Base-by-base conservation (phyloP, 92 coral and sea anemone species). In the Epizoanthus illoricatus region DNA sequence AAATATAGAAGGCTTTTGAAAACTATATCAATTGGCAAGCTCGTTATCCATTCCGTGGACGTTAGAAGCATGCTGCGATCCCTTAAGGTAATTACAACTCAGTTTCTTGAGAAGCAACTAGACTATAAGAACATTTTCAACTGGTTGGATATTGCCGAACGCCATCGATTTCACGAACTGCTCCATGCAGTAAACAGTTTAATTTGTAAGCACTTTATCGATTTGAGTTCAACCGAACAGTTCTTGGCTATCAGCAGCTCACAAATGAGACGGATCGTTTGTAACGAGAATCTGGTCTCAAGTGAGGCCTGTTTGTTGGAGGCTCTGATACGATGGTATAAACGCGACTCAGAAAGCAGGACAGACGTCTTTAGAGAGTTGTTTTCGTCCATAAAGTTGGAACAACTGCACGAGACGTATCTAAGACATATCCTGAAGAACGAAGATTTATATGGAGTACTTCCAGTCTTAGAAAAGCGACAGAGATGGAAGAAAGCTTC, bases 81-180 rank as follows among this genome's bases (percentile, higher is more conserved):
- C 23, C 73, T 69, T 16, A 39, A 69, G 41, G 55, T 69, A 69
- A 69, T 42, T 69, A 47, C 18, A 18, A 69, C 73, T 5, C 73
- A 16, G 55, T 69, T 69, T 69, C 23, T 69, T n/a, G 73, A 69
- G 73, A 69, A 69, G n/a, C 73, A 45, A 69, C n/a, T 69, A 11
- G 73, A 69, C 17, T 36, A 5, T 20, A 39, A 69, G 73, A 12
- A 69, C 52, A 18, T 69, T 33, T 69, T 69, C 55, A 36, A 69
- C 8, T 69, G 73, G 73, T 10, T 69, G 49, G 73, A 69, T 36
- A 33, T 69, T 69, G 73, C 73, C 13, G 52, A 69, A 8, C 73
- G 49, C 49, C 23, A 36, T 41, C 73, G 73, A 40, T 69, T 69
- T 69, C 23, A 42, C n/a, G 73, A 42, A 23, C 17, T 69, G 13